These are phyloP conservation scores for Poecilia latipinna DNA, from an alignment of 2,113 vertebrate genomes.

Conservation along the genomic window DNA sequence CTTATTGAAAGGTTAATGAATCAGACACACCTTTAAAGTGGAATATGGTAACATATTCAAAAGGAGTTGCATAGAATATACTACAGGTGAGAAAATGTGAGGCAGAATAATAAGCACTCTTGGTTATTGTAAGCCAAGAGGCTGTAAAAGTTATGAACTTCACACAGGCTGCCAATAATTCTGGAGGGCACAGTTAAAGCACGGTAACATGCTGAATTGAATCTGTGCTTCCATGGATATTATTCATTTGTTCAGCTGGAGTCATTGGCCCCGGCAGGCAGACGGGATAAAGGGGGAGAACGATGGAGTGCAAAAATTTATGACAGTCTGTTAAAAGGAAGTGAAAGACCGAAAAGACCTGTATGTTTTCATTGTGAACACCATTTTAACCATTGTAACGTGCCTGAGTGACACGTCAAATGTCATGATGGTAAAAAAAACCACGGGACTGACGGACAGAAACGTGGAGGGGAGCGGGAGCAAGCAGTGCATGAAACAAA, in stretches of 20 bases:
- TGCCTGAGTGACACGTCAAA: slow-evolving; percentile 23
- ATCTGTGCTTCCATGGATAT: slow-evolving; percentile 48
- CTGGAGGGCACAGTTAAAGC: slow-evolving; percentile 57
- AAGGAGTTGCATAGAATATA: not conserved
- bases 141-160: slow-evolving; percentile 68
- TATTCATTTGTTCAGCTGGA: slow-evolving; percentile 48
- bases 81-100: slow-evolving; percentile 35
- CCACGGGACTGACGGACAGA: not conserved
- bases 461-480: not conserved
- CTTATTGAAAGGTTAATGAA: slow-evolving; percentile 34
- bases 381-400: slow-evolving; percentile 2
- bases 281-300: not conserved
- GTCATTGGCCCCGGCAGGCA: slow-evolving; percentile 33
- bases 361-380: slow-evolving; percentile 15
- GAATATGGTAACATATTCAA: slow-evolving; percentile 17
- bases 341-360: not conserved
- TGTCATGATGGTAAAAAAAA: slow-evolving; percentile 3
- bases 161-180: slow-evolving; percentile 51
- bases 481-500: not conserved
- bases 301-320: not conserved
- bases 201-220: slow-evolving; percentile 39
- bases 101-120: slow-evolving; percentile 50
- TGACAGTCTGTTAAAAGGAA: not conserved
- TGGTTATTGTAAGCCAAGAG: slow-evolving; percentile 54
- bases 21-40: slow-evolving; percentile 35